phyloP scores from a whole-genome alignment of 2,113 vertebrate genomes.

The Meleagris gallopavo region DNA sequence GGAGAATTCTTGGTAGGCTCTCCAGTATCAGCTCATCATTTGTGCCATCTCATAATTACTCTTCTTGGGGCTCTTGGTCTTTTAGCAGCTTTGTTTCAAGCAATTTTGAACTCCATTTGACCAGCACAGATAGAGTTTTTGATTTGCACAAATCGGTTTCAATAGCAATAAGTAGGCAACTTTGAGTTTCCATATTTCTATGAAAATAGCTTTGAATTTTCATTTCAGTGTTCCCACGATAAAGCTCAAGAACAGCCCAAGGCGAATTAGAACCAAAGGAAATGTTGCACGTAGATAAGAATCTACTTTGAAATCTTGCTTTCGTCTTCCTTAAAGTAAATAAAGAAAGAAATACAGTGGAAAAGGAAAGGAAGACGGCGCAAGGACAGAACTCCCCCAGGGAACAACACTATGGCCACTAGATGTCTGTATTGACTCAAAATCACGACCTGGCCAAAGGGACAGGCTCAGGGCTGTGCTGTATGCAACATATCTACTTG shows the following conservation, averaged over 20 bases:
- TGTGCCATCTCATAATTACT: constrained; percentile 29
- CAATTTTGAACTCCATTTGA: constrained; percentile 56
- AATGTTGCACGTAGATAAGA: background rate
- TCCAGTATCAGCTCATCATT: background rate
- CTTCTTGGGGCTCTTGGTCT: background rate
- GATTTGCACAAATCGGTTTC: constrained; percentile 48
- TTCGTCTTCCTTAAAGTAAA: background rate
- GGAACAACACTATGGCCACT: background rate
- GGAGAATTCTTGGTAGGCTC: background rate
- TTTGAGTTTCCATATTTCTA: background rate
- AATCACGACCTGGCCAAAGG: background rate
- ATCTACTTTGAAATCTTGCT: background rate
- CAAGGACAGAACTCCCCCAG: background rate
- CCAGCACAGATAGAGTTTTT: constrained; percentile 28
- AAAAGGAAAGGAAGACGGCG: background rate
- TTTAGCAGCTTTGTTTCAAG: constrained; percentile 39
- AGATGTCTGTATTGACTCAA: constrained; percentile 51
- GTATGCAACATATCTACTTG: accelerated
- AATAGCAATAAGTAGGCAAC: constrained; percentile 29
- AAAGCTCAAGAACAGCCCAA: background rate
- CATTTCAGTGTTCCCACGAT: background rate
- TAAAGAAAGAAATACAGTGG: accelerated
- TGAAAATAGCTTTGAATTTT: background rate
- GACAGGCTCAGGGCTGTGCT: background rate
- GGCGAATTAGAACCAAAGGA: constrained; percentile 37